Percentiles rank a stretch among this genome's conserved stretches.
These are phyloP conservation scores for Galemys pyrenaicus DNA, from an alignment of 2,113 vertebrate genomes.

Conservation along the genomic window DNA sequence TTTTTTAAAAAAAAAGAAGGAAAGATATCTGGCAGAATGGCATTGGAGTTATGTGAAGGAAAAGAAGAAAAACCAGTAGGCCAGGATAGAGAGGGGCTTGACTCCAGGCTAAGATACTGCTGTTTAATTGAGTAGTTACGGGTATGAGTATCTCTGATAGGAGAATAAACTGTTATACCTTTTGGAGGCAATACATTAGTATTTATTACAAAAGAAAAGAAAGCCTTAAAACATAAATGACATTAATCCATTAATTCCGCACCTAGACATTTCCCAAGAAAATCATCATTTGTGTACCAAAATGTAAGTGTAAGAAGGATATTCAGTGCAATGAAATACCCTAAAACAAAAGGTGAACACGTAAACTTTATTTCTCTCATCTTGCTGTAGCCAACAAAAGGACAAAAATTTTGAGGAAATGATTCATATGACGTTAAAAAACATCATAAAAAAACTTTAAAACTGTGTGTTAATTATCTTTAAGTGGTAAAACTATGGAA, in stretches of 20 bases:
- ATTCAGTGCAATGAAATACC: not conserved
- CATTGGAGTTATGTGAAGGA: not conserved
- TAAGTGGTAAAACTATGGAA: not conserved
- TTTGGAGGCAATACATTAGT: not conserved
- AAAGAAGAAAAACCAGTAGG: not conserved
- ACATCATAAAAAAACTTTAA: not conserved
- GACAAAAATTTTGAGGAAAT: not conserved
- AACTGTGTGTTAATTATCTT: not conserved
- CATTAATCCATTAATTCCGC: slow-evolving; percentile 4
- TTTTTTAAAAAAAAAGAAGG: no score
- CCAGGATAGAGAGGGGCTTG: not conserved
- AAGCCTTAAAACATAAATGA: slow-evolving; percentile 8
- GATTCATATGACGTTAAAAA: not conserved
- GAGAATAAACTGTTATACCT: not conserved
- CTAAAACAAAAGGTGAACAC: not conserved
- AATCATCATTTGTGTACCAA: not conserved
- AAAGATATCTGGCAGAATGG: not conserved
- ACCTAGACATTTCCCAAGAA: not conserved
- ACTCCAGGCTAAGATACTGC: not conserved
- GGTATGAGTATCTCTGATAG: not conserved
- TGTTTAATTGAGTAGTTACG: not conserved
- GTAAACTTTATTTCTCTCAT: not conserved
- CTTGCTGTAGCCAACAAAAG: not conserved
- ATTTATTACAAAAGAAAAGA: slow-evolving; percentile 25
- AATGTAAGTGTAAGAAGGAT: slow-evolving; percentile 18